A percentile compares a stretch with the other conserved stretches of the same genome.
phyloP scores from a whole-genome alignment of 1,140 invertebrate species.

The Rhagoletis zephyria region DNA sequence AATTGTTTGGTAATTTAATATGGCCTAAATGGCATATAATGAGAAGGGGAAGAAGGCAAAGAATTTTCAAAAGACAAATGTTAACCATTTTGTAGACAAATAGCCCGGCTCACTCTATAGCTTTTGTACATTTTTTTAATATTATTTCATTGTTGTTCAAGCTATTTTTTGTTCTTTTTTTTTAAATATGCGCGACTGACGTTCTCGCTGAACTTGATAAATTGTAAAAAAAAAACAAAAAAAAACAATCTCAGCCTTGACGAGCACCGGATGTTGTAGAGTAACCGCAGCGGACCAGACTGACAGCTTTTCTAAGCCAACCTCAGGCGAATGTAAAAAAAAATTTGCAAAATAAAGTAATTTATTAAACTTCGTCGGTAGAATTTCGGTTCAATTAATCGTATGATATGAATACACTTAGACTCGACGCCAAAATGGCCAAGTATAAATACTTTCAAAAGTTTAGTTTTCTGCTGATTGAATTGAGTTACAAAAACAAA shows the following conservation, averaged over 20 bases:
- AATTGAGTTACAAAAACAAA: conserved; percentile 42
- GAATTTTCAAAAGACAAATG: background rate
- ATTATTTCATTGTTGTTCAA: background rate
- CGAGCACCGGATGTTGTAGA: conserved; percentile 30
- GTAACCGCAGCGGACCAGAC: background rate
- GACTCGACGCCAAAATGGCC: background rate
- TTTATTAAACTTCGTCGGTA: background rate
- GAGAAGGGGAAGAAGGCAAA: background rate
- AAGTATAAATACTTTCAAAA: background rate
- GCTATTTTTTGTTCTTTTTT: too few relatives aligned
- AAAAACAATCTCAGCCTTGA: background rate
- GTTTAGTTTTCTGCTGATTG: conserved; percentile 26
- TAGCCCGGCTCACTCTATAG: background rate
- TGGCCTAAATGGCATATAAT: background rate
- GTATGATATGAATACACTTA: background rate
- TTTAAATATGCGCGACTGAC: background rate
- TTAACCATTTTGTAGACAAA: conserved; percentile 30
- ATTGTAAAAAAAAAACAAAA: background rate
- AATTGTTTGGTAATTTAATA: conserved; percentile 43
- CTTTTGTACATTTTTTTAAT: background rate
- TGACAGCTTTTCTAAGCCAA: conserved; percentile 8
- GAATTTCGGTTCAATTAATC: background rate
- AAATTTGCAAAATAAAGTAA: conserved; percentile 4
- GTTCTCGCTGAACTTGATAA: conserved; percentile 1
- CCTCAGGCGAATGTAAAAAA: background rate